Base-by-base conservation (phyloP, 2,888 invertebrate genomes). In the Girardia tigrina region DNA sequence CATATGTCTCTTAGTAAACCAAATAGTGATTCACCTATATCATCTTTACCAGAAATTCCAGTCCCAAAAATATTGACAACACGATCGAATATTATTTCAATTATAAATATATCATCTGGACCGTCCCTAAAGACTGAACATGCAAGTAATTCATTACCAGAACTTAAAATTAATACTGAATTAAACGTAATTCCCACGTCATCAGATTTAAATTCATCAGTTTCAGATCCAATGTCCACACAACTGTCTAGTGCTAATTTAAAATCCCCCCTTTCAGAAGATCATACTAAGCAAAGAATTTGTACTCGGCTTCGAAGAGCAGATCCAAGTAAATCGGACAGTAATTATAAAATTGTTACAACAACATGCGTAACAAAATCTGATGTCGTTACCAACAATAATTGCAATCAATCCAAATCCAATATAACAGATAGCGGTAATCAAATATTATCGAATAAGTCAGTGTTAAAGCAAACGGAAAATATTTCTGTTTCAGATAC, bases 81-180 rank as follows among this genome's bases (percentile, higher is more conserved):
- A 2, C 4, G 56, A n/a, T 56, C 56, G 23, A 56, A 56, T 56
- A 23, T 56, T n/a, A 56, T 56, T 56, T 56, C 56, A 4, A 56
- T 56, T 56, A 56, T 56, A 4, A 56, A 56, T 56, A 8, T 56
- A 23, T 16, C 56, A 4, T 20, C n/a, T 20, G n/a, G 56, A 4
- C 4, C 56, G 4, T 8, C 56, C n/a, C n/a, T 16, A 56, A 56
- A 56, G 23, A 56, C 6, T 56, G 56, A 56, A 20, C 56, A n/a
- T n/a, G 36, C 12, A 36, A n/a, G n/a, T 6, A n/a, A 4, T 56
- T 2, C 56, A 56, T 56, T 56, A 8, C 23, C 56, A 20, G 56
- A 56, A 56, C 56, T 56, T n/a, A 56, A n/a, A 56, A 23, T 56
- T 56, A 56, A 56, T 56, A 56, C 56, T n/a, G 56, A 56, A 56